A percentile compares a stretch with the other conserved stretches of the same genome.
phyloP scores from a whole-genome alignment of 2,113 vertebrate species.

The Plecotus auritus region DNA sequence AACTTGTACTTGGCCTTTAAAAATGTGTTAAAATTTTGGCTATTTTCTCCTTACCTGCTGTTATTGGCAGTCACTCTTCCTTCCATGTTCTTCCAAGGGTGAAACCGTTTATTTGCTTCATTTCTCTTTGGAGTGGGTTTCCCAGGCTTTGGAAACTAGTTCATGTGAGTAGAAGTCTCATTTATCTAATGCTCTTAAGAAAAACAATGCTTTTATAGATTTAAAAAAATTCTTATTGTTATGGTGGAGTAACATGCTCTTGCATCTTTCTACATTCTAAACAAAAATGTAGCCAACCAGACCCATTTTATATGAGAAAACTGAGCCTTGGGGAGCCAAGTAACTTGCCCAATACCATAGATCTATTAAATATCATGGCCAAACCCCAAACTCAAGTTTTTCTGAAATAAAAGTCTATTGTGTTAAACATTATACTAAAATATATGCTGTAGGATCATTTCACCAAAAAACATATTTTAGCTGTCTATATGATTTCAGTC shows the following conservation, averaged over 20 bases:
- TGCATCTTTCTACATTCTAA: background rate
- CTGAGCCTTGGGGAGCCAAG: background rate
- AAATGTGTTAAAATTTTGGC: background rate
- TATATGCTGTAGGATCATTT: background rate
- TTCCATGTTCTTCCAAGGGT: background rate
- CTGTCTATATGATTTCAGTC: background rate
- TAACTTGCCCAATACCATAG: background rate
- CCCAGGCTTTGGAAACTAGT: slow-evolving; percentile 22
- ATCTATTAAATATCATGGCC: background rate
- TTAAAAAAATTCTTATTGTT: background rate
- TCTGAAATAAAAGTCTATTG: background rate
- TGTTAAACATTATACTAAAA: background rate
- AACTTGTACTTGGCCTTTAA: background rate
- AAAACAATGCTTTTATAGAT: background rate
- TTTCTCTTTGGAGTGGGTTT: background rate
- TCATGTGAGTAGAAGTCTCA: background rate
- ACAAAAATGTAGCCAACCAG: background rate
- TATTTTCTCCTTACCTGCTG: background rate
- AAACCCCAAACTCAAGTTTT: background rate
- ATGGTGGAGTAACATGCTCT: background rate
- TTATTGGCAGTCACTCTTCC: background rate
- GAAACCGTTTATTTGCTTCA: background rate
- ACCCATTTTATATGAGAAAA: slow-evolving; percentile 7
- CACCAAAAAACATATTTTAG: background rate
- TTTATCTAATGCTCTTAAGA: background rate